Evolutionary conservation across 2,888 invertebrate species (phyloP).

Genomic region (Sialis lutaria): DNA sequence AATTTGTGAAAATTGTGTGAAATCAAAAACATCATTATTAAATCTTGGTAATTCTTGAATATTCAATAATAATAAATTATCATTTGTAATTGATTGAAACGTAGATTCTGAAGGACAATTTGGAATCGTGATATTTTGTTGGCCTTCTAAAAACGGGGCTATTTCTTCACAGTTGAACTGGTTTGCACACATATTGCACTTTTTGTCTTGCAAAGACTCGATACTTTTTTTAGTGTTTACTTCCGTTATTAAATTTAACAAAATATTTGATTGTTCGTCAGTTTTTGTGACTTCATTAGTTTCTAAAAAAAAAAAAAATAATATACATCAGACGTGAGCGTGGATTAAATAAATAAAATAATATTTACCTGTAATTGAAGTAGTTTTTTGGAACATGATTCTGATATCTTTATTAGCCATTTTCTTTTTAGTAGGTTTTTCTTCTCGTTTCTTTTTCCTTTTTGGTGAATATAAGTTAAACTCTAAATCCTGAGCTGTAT

Average conservation of each 20-base stretch:
- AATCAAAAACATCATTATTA: conserved; percentile 6
- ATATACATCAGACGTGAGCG: no score
- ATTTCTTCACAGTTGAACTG: conserved; percentile 24
- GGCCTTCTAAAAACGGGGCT: conserved; percentile 11
- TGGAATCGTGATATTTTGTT: neutral
- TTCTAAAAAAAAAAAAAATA: no score
- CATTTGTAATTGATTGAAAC: neutral
- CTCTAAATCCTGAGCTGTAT: conserved; percentile 1
- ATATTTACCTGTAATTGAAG: no score
- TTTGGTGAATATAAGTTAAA: conserved; percentile 2
- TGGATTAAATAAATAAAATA: no score
- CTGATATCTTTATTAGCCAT: no score
- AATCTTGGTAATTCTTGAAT: neutral
- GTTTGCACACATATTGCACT: conserved; percentile 29
- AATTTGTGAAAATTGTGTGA: neutral
- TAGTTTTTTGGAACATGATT: no score
- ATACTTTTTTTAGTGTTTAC: conserved; percentile 16
- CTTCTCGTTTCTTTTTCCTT: conserved; percentile 3
- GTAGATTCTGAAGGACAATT: neutral
- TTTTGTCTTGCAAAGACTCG: conserved; percentile 7
- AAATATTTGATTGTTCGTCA: neutral
- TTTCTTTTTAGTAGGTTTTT: neutral
- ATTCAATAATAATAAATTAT: neutral
- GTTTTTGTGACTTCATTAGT: no score
- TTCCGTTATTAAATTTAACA: conserved; percentile 26